Conservation (phyloP, 2,797 vertebrate genomes). For the Onychomys leucogaster region DNA sequence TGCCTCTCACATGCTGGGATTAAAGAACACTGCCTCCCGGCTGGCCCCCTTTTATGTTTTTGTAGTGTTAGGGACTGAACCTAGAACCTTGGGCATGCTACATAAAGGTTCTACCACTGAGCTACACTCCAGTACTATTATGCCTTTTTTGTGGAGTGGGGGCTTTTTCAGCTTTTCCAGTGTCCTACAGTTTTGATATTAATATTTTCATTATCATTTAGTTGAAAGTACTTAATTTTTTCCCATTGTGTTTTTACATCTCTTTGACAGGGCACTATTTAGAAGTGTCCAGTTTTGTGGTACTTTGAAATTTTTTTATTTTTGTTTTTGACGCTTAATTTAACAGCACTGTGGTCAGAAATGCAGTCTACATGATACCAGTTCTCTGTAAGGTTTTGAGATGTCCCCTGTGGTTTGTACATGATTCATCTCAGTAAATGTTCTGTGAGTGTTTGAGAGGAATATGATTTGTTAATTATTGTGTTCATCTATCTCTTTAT, state of each 20-base stretch:
- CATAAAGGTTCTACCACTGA: not conserved
- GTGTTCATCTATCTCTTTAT: not conserved
- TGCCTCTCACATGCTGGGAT: not conserved
- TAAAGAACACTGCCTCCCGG: too few relatives aligned
- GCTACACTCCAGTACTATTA: too few relatives aligned
- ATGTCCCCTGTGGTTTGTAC: not conserved
- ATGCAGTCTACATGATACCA: not conserved
- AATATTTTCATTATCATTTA: not conserved
- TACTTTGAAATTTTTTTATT: not conserved
- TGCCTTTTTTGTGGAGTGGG: not conserved
- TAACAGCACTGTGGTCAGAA: not conserved
- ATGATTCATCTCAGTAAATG: not conserved
- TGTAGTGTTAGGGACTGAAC: not conserved
- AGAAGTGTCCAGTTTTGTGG: constrained; percentile 20
- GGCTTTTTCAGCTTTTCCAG: not conserved
- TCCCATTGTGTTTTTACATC: not conserved
- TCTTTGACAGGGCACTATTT: constrained; percentile 5
- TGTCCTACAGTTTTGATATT: not conserved
- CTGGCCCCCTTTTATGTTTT: not conserved
- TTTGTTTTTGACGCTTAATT: not conserved
- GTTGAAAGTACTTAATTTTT: constrained; percentile 17
- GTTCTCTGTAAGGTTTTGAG: constrained; percentile 36
- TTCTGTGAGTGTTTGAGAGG: not conserved
- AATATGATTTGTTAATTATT: not conserved
- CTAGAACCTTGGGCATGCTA: not conserved